Evolutionary conservation across 2,888 invertebrate genomes (phyloP), one percentile per base, ranked within the genome.

Genomic region (Chloromyia formosa): DNA sequence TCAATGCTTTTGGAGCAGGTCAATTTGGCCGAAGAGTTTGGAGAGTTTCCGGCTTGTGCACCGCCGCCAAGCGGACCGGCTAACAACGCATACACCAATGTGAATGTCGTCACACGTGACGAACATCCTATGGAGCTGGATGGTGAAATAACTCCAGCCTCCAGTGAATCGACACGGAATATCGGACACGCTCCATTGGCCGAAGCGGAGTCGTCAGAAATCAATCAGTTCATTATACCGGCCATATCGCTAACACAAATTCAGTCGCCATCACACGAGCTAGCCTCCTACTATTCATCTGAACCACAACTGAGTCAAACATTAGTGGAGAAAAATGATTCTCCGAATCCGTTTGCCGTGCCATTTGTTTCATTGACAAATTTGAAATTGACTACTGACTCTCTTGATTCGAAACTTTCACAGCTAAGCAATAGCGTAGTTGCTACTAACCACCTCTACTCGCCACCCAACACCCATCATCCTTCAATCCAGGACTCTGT

Each of bases 1-100:
- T 88, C 88, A 56, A 88, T 89, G 75, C 83, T 89, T 10, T 86
- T 88, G 77, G 89, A 89, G 77, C 87, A 86, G 82, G 87, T 88
- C 0, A 87, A 83, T 74, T 81, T 83, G 66, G 81, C 83, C 73
- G 80, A 83, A 74, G 82, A 73, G 18, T 74, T 76, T 56, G 61
- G 66, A 1, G 74, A 75, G 16, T 16, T 20, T 40, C 71, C 42
- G 20, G 12, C 7, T 40, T 27, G n/a, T 1, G 14, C 16, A 16
- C 23, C 35, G 10, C 61, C 10, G 14, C 23, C 23, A 20, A 27
- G 61, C 23, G 27, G 23, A 27, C 10, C 61, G 5, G 27, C 5
- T 12, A 23, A 14, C 3, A 12, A 49, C 2, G 12, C 49, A 3
- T 35, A 7, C 27, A 35, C 27, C 27, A 35, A 35, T 4, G 27